Percentiles rank a stretch among this genome's conserved stretches.
Evolutionary conservation across 2,888 invertebrate species (phyloP).

Genomic region (Saturnia japonica): DNA sequence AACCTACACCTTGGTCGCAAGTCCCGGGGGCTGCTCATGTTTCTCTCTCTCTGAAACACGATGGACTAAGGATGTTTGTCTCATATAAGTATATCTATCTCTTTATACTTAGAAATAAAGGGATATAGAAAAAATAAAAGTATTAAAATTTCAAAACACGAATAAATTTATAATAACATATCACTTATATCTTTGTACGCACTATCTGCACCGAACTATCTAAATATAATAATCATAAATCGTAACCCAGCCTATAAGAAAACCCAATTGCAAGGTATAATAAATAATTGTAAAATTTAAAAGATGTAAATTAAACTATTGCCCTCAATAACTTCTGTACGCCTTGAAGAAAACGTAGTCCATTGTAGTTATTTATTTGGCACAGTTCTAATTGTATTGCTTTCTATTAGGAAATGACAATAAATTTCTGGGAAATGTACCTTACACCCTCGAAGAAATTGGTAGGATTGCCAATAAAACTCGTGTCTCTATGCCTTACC

Average conservation of each 20-base stretch:
- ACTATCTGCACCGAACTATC: no score
- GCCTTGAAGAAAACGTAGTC: constrained; percentile 17
- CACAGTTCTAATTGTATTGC: constrained; percentile 24
- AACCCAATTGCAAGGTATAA: background rate
- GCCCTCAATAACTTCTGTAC: constrained; percentile 8
- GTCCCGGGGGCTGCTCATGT: no score
- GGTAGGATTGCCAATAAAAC: constrained; percentile 11
- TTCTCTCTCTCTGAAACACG: no score
- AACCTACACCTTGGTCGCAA: no score
- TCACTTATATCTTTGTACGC: no score
- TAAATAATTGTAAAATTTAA: background rate
- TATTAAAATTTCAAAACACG: no score
- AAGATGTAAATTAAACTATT: constrained; percentile 9
- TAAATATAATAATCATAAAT: constrained; percentile 27
- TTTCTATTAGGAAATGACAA: constrained; percentile 18
- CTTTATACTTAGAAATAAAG: no score
- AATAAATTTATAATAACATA: no score
- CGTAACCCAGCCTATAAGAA: background rate
- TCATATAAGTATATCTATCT: no score
- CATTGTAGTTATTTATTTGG: constrained; percentile 22
- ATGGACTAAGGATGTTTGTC: no score
- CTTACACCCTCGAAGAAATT: constrained; percentile 12
- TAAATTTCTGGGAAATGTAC: constrained; percentile 18
- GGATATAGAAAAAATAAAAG: no score
- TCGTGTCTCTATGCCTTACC: background rate